phyloP scores from a whole-genome alignment of 2,888 invertebrate species.

The Spialia ferax region DNA sequence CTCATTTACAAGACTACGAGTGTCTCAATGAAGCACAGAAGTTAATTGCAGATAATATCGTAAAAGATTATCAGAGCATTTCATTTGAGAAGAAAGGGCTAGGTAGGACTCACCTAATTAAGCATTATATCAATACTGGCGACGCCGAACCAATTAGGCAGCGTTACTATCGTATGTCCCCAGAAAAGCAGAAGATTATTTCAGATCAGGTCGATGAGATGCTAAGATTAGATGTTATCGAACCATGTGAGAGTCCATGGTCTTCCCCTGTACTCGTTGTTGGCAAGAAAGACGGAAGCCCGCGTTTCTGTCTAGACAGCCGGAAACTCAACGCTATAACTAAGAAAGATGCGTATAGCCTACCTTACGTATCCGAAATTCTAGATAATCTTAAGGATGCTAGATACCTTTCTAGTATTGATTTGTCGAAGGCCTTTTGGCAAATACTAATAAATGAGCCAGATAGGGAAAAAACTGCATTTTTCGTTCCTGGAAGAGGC shows the following conservation, averaged over 20 bases:
- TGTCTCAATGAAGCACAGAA: conserved; percentile 29
- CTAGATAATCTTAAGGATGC: conserved; percentile 45
- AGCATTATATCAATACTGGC: conserved; percentile 49
- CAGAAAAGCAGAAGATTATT: conserved; percentile 42
- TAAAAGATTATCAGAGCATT: conserved; percentile 41
- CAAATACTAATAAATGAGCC: conserved; percentile 38
- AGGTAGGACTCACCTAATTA: conserved; percentile 46
- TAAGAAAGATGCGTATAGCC: conserved; percentile 42
- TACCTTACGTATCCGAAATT: conserved; percentile 45
- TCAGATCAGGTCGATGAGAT: conserved; percentile 40
- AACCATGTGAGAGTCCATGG: conserved; percentile 47
- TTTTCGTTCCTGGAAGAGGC: neutral
- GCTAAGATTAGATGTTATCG: conserved; percentile 35
- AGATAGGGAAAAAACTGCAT: conserved; percentile 40
- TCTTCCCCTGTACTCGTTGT: conserved; percentile 45
- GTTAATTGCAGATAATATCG: conserved; percentile 32
- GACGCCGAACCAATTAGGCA: conserved; percentile 47
- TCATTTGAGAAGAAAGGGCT: conserved; percentile 42
- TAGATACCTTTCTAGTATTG: conserved; percentile 40
- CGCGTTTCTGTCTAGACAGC: conserved; percentile 46
- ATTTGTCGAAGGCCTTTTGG: conserved; percentile 42
- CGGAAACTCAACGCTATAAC: conserved; percentile 43
- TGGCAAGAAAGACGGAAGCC: conserved; percentile 42
- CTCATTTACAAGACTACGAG: conserved; percentile 16
- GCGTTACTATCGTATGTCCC: conserved; percentile 45